These are phyloP conservation scores for Nannospalax galili DNA, from an alignment of 2,113 vertebrate genomes.

Conservation along the genomic window DNA sequence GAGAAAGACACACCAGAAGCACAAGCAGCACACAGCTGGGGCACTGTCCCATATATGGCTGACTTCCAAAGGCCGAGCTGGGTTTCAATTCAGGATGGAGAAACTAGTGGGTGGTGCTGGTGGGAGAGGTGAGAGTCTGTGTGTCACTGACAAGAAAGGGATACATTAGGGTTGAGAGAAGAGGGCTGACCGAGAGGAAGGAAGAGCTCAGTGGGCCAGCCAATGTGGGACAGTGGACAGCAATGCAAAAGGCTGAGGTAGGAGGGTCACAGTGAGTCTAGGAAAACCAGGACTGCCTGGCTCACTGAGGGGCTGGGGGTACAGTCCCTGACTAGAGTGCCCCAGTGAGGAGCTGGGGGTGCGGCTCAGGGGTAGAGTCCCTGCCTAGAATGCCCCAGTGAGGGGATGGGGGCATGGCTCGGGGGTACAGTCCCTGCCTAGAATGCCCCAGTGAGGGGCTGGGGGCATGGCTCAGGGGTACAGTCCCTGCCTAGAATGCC, in stretches of 20 bases:
- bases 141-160: neutral
- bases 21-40: neutral
- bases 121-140: neutral
- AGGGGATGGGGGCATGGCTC: neutral
- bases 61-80: too few species aligned
- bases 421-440: too few species aligned
- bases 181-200: too few species aligned
- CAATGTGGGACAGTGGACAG: neutral
- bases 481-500: too few species aligned
- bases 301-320: neutral
- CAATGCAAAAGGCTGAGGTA: neutral
- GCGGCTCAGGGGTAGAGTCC: neutral
- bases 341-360: neutral
- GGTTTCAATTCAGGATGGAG: neutral
- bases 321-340: too few species aligned
- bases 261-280: neutral
- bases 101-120: neutral
- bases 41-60: neutral
- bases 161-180: too few species aligned
- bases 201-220: neutral
- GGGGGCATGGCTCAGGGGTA: too few species aligned
- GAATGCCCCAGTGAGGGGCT: too few species aligned
- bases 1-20: rapidly evolving
- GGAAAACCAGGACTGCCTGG: neutral
- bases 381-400: neutral